Conservation (phyloP, 2,113 vertebrate genomes). For the Mastomys coucha region DNA sequence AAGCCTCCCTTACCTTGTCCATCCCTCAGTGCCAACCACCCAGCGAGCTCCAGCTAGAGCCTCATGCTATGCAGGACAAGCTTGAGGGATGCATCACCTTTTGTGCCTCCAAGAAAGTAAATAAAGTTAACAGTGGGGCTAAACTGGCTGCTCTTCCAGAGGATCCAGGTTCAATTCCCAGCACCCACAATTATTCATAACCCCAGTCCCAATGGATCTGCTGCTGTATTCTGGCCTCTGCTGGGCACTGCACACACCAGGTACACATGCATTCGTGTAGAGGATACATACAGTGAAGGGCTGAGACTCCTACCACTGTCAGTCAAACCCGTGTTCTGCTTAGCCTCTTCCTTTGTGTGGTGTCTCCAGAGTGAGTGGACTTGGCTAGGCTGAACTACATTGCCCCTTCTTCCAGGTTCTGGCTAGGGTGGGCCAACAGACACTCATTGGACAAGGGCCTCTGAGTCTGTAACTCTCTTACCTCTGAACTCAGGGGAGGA, state of each 20-base stretch:
- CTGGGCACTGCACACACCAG: background rate
- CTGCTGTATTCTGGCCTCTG: background rate
- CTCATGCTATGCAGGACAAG: background rate
- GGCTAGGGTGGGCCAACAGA: background rate
- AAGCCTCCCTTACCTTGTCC: background rate
- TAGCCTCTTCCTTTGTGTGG: background rate
- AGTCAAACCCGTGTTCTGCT: background rate
- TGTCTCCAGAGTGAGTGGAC: background rate
- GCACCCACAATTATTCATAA: background rate
- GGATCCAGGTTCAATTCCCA: background rate
- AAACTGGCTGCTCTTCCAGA: background rate
- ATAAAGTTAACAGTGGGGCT: background rate
- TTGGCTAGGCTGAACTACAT: background rate
- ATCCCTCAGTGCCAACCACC: background rate
- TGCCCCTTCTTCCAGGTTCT: background rate
- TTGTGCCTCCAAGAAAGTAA: background rate
- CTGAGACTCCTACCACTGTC: background rate
- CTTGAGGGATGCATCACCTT: background rate
- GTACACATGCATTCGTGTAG: background rate
- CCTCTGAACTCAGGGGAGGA: background rate
- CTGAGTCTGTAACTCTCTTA: background rate
- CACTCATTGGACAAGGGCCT: background rate
- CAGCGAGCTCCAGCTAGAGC: background rate
- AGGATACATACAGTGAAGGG: background rate
- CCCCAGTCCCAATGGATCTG: background rate